Evolutionary conservation across 2,888 invertebrate species (phyloP).

Genomic region (Acheta domesticus): DNA sequence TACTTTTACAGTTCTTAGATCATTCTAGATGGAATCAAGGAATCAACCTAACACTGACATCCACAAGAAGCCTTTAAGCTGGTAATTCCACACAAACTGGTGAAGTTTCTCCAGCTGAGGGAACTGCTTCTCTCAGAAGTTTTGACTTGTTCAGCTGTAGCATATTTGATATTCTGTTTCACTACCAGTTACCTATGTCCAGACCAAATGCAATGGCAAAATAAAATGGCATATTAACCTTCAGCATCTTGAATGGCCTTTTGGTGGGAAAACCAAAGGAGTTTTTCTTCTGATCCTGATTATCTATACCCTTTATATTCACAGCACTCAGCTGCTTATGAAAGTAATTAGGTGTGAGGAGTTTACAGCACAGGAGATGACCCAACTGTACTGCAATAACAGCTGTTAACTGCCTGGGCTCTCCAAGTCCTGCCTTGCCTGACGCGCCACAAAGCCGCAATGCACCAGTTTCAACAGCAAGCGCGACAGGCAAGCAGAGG

Average conservation of each 20-base stretch:
- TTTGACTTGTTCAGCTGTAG: no score
- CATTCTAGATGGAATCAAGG: no score
- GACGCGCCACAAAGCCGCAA: constrained; percentile 18
- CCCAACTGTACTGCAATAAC: neutral
- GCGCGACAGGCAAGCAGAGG: constrained; percentile 31
- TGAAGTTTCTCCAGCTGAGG: no score
- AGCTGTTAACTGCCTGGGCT: neutral
- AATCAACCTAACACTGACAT: no score
- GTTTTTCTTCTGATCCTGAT: neutral
- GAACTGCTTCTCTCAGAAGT: no score
- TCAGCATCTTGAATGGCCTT: neutral
- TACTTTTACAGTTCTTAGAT: no score
- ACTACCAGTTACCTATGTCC: no score
- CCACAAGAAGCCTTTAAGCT: no score
- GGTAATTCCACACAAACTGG: no score
- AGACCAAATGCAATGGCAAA: neutral
- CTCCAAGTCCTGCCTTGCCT: neutral
- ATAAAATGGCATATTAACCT: neutral
- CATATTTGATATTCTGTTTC: no score
- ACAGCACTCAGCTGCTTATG: neutral
- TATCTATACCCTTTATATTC: neutral
- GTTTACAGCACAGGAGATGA: constrained; percentile 7
- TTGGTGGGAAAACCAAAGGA: constrained; percentile 3
- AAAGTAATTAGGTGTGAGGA: neutral
- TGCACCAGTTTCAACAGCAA: constrained; percentile 24